phyloP scores from a whole-genome alignment of 2,888 invertebrate genomes.

The Chorisops tibialis region DNA sequence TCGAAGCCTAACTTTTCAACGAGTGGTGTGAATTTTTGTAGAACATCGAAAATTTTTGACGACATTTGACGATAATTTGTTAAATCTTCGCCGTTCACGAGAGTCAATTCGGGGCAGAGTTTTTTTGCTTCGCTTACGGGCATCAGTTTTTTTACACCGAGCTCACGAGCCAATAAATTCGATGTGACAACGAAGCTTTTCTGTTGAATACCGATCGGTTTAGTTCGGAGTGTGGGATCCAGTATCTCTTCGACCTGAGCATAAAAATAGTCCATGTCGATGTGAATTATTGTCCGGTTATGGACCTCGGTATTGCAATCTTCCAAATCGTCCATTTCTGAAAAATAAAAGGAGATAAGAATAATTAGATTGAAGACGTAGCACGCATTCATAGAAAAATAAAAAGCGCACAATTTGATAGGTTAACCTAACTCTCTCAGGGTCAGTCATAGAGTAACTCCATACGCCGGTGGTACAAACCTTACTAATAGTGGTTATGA shows the following conservation, averaged over 20 bases:
- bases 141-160: slow-evolving; percentile 77
- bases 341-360: neutral
- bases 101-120: slow-evolving; percentile 68
- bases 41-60: slow-evolving; percentile 67
- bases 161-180: slow-evolving; percentile 75
- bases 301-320: slow-evolving; percentile 52
- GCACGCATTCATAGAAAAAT: neutral
- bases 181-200: slow-evolving; percentile 81
- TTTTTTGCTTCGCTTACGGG: slow-evolving; percentile 68
- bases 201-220: slow-evolving; percentile 78
- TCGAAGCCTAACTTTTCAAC: slow-evolving; percentile 82
- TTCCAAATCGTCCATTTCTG: slow-evolving; percentile 26
- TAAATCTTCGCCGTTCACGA: slow-evolving; percentile 81
- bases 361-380: neutral
- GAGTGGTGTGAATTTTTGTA: slow-evolving; percentile 67
- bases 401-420: too few relatives aligned
- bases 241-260: slow-evolving; percentile 80
- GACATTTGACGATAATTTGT: slow-evolving; percentile 76
- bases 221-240: slow-evolving; percentile 63
- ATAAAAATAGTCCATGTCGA: slow-evolving; percentile 82
- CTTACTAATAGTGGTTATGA: too few relatives aligned
- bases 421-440: too few relatives aligned
- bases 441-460: too few relatives aligned
- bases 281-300: slow-evolving; percentile 69
- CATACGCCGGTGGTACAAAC: too few relatives aligned